Evolutionary conservation across 2,797 vertebrate genomes (phyloP).

Genomic region (Trichosurus vulpecula): DNA sequence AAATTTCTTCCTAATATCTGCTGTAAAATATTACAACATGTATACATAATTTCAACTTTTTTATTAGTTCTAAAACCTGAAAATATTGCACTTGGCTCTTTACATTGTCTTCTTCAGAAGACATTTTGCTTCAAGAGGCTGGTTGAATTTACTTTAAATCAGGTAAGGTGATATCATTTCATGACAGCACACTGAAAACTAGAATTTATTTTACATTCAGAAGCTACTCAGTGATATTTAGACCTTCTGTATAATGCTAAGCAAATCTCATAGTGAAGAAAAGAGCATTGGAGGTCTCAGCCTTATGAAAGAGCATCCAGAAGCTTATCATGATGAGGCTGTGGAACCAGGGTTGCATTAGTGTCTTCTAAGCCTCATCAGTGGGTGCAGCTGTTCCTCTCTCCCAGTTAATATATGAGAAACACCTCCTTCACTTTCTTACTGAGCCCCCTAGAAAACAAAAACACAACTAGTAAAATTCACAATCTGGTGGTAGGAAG

Average conservation of each 20-base stretch:
- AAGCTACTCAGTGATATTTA: neutral
- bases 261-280: conserved; percentile 23
- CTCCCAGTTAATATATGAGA: conserved; percentile 37
- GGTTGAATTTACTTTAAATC: neutral
- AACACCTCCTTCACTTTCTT: conserved; percentile 35
- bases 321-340: neutral
- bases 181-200: conserved; percentile 4
- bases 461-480: conserved; percentile 1
- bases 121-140: neutral
- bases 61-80: neutral
- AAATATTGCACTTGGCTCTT: neutral
- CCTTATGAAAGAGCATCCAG: neutral
- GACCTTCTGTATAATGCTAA: conserved; percentile 8
- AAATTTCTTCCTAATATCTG: conserved; percentile 1
- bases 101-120: conserved; percentile 44
- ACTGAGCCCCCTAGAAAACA: conserved; percentile 48
- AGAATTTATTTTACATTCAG: neutral
- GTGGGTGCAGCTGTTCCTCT: conserved; percentile 68
- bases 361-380: conserved; percentile 54
- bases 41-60: conserved; percentile 15
- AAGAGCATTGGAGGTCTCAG: conserved; percentile 14
- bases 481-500: neutral
- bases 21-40: conserved; percentile 30
- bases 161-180: conserved; percentile 40
- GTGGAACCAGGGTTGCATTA: conserved; percentile 61